A percentile compares a stretch with the other conserved stretches of the same genome.
These are phyloP conservation scores for Thysanoteuthis rhombus DNA, from an alignment of 2,888 invertebrate species.

Conservation along the genomic window DNA sequence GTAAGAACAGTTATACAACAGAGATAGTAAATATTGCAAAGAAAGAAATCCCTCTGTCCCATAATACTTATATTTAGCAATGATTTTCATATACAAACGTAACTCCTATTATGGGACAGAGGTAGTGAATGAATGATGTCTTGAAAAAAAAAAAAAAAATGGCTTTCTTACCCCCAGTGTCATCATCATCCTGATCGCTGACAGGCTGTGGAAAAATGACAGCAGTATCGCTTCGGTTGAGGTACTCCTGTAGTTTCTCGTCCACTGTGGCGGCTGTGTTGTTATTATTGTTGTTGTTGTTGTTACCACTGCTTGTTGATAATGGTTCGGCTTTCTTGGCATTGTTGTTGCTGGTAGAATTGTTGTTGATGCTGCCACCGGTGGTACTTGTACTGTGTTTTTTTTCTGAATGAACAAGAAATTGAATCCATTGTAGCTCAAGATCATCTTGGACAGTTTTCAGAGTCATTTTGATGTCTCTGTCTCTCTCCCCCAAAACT, in stretches of 20 bases:
- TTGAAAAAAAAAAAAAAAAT: neutral
- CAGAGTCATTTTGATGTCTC: neutral
- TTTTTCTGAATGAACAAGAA: constrained; percentile 20
- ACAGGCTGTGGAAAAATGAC: constrained; percentile 71
- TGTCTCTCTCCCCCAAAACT: too few relatives aligned
- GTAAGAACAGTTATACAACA: too few relatives aligned
- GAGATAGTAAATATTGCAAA: too few relatives aligned
- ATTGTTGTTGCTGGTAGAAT: neutral
- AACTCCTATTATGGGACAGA: too few relatives aligned
- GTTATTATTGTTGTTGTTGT: neutral
- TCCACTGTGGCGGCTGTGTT: constrained; percentile 1
- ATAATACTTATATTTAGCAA: too few relatives aligned
- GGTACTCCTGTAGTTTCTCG: constrained; percentile 70
- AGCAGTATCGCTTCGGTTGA: constrained; percentile 71
- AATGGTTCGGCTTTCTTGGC: constrained; percentile 25
- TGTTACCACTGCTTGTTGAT: neutral
- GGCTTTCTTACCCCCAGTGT: neutral
- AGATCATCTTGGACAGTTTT: constrained; percentile 14
- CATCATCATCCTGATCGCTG: constrained; percentile 58
- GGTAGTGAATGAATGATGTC: neutral
- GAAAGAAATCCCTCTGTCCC: too few relatives aligned
- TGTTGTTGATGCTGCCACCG: neutral
- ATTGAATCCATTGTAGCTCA: constrained; percentile 14
- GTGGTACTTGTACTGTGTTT: neutral
- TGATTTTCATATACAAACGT: too few relatives aligned